A percentile compares a stretch with the other conserved stretches of the same genome.
phyloP scores from a whole-genome alignment of 2,888 invertebrate genomes.

The Caenorhabditis sp. region DNA sequence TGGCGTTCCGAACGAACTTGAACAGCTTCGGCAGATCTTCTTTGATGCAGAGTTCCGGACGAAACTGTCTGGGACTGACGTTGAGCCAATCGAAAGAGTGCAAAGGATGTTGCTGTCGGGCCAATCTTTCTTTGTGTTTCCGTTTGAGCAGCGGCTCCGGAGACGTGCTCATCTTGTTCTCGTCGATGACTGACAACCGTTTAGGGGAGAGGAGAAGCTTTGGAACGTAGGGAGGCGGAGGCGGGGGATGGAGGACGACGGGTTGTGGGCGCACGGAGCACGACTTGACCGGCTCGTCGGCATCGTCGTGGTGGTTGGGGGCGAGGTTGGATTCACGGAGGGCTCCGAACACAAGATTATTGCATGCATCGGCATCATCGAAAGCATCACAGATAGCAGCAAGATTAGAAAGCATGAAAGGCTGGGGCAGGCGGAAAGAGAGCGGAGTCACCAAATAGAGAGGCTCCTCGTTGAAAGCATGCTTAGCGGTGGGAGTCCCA shows the following conservation, averaged over 20 bases:
- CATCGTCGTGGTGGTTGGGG: conserved; percentile 1
- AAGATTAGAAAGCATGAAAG: conserved; percentile 76
- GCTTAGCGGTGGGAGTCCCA: neutral
- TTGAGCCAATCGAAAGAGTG: conserved; percentile 75
- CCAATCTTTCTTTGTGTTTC: conserved; percentile 70
- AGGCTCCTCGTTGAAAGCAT: conserved; percentile 43
- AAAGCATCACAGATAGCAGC: conserved; percentile 73
- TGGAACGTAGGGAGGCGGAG: conserved; percentile 51
- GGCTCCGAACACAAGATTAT: conserved; percentile 49
- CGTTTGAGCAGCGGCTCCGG: conserved; percentile 73
- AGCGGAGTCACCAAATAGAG: conserved; percentile 56
- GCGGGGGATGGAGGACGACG: conserved; percentile 27
- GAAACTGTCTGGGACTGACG: conserved; percentile 69
- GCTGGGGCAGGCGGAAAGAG: conserved; percentile 68
- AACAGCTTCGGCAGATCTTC: conserved; percentile 71
- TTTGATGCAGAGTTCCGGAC: conserved; percentile 58
- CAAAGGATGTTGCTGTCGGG: conserved; percentile 69
- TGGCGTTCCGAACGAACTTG: conserved; percentile 60
- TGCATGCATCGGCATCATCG: conserved; percentile 60
- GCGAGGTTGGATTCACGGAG: conserved; percentile 38
- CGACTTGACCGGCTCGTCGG: conserved; percentile 20
- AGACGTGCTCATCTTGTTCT: conserved; percentile 43
- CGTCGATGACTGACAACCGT: conserved; percentile 53
- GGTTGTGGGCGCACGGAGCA: conserved; percentile 26
- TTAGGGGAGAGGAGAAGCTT: conserved; percentile 51